phyloP scores from a whole-genome alignment of 2,113 vertebrate genomes.

The Muscicapa adusta region DNA sequence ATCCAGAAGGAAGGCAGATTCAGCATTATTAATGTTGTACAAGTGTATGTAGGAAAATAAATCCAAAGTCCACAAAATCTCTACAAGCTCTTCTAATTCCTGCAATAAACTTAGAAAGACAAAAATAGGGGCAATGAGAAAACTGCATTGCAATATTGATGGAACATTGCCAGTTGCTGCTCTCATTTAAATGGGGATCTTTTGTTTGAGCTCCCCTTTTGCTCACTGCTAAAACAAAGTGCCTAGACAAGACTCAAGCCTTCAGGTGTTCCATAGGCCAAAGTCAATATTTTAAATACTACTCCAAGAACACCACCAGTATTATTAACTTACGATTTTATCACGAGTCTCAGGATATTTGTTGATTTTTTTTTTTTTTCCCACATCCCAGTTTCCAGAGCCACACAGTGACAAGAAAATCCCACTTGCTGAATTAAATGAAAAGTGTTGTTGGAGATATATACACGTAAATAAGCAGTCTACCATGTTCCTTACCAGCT shows the following conservation, averaged over 20 bases:
- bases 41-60: not conserved
- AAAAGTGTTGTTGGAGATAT: not conserved
- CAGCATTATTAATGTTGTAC: not conserved
- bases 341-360: not conserved
- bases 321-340: not conserved
- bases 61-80: not conserved
- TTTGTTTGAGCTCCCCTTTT: not conserved
- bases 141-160: not conserved
- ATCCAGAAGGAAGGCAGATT: not conserved
- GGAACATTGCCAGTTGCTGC: not conserved
- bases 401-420: not conserved
- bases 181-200: not conserved
- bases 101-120: not conserved
- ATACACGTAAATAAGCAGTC: not conserved
- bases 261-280: not conserved
- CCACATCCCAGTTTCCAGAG: not conserved
- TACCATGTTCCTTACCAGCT: not conserved
- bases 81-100: not conserved
- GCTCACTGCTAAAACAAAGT: not conserved
- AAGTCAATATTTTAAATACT: conserved; percentile 20
- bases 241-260: not conserved
- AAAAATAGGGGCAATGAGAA: not conserved
- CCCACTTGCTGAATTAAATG: not conserved
- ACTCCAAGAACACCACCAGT: not conserved
- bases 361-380: not conserved